phyloP scores from a whole-genome alignment of 1,140 invertebrate species.

The Heliconius eleuchia region DNA sequence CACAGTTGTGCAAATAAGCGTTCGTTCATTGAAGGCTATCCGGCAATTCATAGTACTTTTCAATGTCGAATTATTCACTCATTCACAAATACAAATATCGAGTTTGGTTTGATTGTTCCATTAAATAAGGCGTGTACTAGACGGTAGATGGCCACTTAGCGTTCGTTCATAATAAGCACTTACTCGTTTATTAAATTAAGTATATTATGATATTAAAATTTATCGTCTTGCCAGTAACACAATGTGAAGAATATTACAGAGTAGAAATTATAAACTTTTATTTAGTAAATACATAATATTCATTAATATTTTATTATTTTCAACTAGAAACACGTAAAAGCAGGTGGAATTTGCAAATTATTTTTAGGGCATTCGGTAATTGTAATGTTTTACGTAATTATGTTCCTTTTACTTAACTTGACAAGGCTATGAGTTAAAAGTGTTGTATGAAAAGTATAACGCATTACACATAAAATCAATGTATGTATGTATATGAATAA shows the following conservation, averaged over 20 bases:
- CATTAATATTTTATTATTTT: background rate
- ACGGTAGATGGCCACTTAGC: background rate
- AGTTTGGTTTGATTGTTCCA: slow-evolving; percentile 9
- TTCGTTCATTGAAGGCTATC: slow-evolving; percentile 29
- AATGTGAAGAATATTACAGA: background rate
- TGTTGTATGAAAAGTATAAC: too few relatives aligned
- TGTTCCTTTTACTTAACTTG: too few relatives aligned
- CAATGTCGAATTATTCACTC: slow-evolving; percentile 42
- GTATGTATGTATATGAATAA: background rate
- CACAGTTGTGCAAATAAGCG: slow-evolving; percentile 18
- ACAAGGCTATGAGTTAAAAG: too few relatives aligned
- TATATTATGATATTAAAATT: background rate
- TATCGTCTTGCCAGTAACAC: background rate
- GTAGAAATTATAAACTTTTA: background rate
- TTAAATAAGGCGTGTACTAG: slow-evolving; percentile 9
- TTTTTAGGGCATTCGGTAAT: too few relatives aligned
- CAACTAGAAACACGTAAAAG: background rate
- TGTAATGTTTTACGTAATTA: too few relatives aligned
- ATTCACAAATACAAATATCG: slow-evolving; percentile 39
- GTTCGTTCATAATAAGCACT: background rate
- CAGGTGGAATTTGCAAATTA: too few relatives aligned
- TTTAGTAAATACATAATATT: background rate
- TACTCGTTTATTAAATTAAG: background rate
- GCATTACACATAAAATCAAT: too few relatives aligned
- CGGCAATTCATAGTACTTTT: slow-evolving; percentile 34